Evolutionary conservation across 2,797 vertebrate species (phyloP).

Genomic region (Urosaurus nigricauda): DNA sequence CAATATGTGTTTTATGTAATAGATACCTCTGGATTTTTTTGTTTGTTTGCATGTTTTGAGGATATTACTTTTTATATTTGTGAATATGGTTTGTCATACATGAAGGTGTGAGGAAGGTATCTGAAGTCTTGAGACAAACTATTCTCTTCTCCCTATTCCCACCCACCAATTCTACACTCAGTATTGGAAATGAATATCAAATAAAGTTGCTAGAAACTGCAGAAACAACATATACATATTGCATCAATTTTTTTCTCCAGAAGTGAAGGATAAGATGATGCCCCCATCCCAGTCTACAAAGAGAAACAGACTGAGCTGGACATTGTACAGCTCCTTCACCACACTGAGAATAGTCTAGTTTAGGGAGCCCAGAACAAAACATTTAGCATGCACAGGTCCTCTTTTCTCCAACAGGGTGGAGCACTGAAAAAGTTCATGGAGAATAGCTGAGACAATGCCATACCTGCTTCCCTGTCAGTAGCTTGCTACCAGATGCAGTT

Average conservation of each 20-base stretch:
- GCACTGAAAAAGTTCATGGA: background rate
- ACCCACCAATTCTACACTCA: background rate
- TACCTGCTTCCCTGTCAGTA: too few species aligned
- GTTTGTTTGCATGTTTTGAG: slow-evolving; percentile 12
- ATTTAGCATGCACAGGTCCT: background rate
- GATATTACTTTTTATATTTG: background rate
- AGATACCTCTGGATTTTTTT: slow-evolving; percentile 13
- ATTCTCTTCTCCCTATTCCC: background rate
- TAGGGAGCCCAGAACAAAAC: background rate
- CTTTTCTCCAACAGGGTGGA: background rate
- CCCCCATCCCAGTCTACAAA: background rate
- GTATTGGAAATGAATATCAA: background rate
- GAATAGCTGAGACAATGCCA: background rate
- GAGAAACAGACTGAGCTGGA: background rate
- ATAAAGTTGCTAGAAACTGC: background rate
- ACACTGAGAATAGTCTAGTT: background rate
- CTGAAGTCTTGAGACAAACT: background rate
- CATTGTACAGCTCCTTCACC: background rate
- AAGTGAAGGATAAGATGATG: background rate
- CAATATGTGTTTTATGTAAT: slow-evolving; percentile 20
- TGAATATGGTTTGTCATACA: background rate
- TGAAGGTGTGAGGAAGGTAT: background rate
- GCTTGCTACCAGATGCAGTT: too few species aligned
- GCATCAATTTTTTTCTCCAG: background rate
- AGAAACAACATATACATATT: background rate